Evolutionary conservation across 2,888 invertebrate species (phyloP), one percentile per base, ranked within the genome.

Genomic region (Spatulosminthurus flaviceps): DNA sequence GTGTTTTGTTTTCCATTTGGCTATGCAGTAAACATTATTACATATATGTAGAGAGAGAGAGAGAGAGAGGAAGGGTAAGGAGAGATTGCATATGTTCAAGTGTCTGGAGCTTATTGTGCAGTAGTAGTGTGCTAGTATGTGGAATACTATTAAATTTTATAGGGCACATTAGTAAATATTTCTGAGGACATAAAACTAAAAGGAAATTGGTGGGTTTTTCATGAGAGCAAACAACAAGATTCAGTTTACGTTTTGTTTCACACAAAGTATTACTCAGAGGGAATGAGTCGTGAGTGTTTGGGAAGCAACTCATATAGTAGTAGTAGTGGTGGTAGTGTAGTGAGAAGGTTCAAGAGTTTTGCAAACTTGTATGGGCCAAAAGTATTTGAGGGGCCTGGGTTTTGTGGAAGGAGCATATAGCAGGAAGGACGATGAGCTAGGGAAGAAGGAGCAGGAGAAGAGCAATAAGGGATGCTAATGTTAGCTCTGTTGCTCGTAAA

Each of bases 131-230:
- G n/a, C n/a, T 21, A 9, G 64, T 64, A 4, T 64, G 64, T 11
- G 64, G 73, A 73, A 60, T 73, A 73, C 43, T 60, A 73, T 73
- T 60, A 73, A 73, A 73, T 73, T 73, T 73, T 73, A 73, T 73
- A 24, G 51, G 28, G 1, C 43, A 73, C 73, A 73, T 73, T 73
- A 73, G 73, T 73, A 73, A 73, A 73, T 73, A 73, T 73, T 73
- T 73, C 26, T 24, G 24, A 22, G 73, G 51, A 51, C 60, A 60
- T 73, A 73, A 73, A 73, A 73, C 73, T 73, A 73, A 51, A 73
- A 51, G 73, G 51, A 51, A 43, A 73, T 43, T 73, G 13, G n/a
- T n/a, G 22, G 60, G 51, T 24, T 24, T 73, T 73, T 22, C 19
- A 51, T 22, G 43, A 16, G 21, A 71, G 41, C 21, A 41, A 71